These are phyloP conservation scores for Vimba vimba DNA, from an alignment of 2,113 vertebrate species.

Conservation along the genomic window DNA sequence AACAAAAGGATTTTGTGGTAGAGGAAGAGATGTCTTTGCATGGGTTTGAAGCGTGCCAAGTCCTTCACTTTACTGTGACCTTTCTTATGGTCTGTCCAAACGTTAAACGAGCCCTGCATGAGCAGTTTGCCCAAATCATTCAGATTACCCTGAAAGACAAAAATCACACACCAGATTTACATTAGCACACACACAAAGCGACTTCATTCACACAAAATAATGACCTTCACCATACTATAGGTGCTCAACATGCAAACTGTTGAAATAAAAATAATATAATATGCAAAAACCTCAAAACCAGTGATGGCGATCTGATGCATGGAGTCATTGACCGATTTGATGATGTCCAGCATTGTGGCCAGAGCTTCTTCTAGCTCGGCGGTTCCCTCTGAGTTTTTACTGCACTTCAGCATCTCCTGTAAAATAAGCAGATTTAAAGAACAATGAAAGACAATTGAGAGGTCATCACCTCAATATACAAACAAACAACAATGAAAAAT, in stretches of 20 bases:
- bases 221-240: background rate
- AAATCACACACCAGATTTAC: too few species aligned
- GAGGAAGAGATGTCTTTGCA: slow-evolving; percentile 94
- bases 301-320: slow-evolving; percentile 96
- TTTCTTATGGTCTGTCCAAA: slow-evolving; percentile 93
- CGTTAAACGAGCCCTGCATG: slow-evolving; percentile 89
- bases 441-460: background rate
- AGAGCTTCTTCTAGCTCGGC: slow-evolving; percentile 88
- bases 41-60: slow-evolving; percentile 93
- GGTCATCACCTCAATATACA: background rate
- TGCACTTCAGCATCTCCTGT: slow-evolving; percentile 92
- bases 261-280: background rate
- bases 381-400: slow-evolving; percentile 84
- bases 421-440: background rate
- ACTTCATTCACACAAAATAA: background rate
- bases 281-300: slow-evolving; percentile 82
- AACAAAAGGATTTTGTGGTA: slow-evolving; percentile 90
- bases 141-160: slow-evolving; percentile 80
- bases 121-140: slow-evolving; percentile 89
- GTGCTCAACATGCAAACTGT: background rate
- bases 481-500: background rate
- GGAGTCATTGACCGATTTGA: slow-evolving; percentile 92
- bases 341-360: slow-evolving; percentile 86
- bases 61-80: slow-evolving; percentile 96
- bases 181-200: background rate